Conservation (phyloP, 2,888 invertebrate genomes). For the Amiota minor region DNA sequence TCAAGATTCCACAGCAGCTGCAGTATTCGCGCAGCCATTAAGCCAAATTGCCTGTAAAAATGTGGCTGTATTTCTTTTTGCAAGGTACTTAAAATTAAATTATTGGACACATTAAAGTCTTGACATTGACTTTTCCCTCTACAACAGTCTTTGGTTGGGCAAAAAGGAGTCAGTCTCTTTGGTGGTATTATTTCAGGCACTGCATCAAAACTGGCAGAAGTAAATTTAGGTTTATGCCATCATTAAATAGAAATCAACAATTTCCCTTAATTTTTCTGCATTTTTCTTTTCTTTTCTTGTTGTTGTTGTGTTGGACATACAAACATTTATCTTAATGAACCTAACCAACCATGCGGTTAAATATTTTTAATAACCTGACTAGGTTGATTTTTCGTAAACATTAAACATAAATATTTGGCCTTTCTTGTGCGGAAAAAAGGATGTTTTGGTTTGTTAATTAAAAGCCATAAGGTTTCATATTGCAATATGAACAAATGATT, state of each 20-base stretch:
- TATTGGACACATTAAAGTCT: slow-evolving; percentile 67
- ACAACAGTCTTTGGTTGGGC: background rate
- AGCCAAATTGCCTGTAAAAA: slow-evolving; percentile 67
- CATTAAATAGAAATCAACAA: slow-evolving; percentile 61
- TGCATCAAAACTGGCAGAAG: slow-evolving; percentile 45
- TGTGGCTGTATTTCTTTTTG: slow-evolving; percentile 68
- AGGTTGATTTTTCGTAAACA: no score
- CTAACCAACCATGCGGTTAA: no score
- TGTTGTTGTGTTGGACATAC: slow-evolving; percentile 48
- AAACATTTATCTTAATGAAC: slow-evolving; percentile 62
- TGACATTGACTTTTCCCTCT: slow-evolving; percentile 59
- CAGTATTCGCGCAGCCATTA: slow-evolving; percentile 55
- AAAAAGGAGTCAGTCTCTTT: background rate
- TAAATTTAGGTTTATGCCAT: slow-evolving; percentile 66
- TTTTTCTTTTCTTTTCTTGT: slow-evolving; percentile 56
- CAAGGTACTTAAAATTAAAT: slow-evolving; percentile 67
- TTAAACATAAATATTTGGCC: no score
- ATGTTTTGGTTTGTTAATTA: no score
- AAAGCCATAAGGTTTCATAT: no score
- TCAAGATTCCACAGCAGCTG: slow-evolving; percentile 45
- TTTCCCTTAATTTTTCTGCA: slow-evolving; percentile 15
- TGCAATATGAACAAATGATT: no score
- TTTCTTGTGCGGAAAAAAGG: no score
- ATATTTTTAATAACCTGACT: no score
- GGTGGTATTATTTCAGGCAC: background rate